phyloP scores from a whole-genome alignment of 1,140 invertebrate genomes.

The Contarinia nasturtii region DNA sequence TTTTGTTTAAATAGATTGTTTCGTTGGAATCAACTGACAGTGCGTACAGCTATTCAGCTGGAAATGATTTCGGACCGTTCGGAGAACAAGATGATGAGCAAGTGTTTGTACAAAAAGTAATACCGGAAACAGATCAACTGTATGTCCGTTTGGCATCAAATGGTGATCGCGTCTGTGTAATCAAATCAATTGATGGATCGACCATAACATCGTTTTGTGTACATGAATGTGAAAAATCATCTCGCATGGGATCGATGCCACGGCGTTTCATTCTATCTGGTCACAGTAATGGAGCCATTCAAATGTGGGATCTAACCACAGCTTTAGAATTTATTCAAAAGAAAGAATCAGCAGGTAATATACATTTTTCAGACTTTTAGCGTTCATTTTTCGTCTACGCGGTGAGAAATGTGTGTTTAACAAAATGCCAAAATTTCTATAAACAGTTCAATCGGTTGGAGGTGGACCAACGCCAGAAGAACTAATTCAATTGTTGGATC shows the following conservation, averaged over 20 bases:
- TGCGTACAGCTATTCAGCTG: slow-evolving; percentile 48
- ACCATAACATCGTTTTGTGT: slow-evolving; percentile 90
- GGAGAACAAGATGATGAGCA: slow-evolving; percentile 96
- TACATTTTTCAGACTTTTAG: slow-evolving; percentile 12
- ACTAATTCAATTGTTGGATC: slow-evolving; percentile 73
- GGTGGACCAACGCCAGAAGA: slow-evolving; percentile 82
- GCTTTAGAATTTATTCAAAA: slow-evolving; percentile 67
- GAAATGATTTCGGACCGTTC: slow-evolving; percentile 83
- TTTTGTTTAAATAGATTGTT: slow-evolving; percentile 51
- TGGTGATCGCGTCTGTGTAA: slow-evolving; percentile 82
- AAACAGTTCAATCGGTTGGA: slow-evolving; percentile 22
- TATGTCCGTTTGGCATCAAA: slow-evolving; percentile 89
- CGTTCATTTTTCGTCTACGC: background rate
- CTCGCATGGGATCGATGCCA: slow-evolving; percentile 76
- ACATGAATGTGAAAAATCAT: slow-evolving; percentile 90
- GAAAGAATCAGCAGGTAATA: slow-evolving; percentile 26
- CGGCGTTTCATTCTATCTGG: slow-evolving; percentile 86
- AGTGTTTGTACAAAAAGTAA: slow-evolving; percentile 94
- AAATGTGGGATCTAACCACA: slow-evolving; percentile 97
- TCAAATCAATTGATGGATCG: slow-evolving; percentile 85
- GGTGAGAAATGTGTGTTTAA: background rate
- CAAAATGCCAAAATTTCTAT: background rate
- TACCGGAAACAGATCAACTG: slow-evolving; percentile 86
- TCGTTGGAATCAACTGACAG: slow-evolving; percentile 49
- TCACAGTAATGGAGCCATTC: slow-evolving; percentile 83